A percentile compares a stretch with the other conserved stretches of the same genome.
These are phyloP conservation scores for Drosophila sordidapex DNA, from an alignment of 2,888 invertebrate species.

Conservation along the genomic window DNA sequence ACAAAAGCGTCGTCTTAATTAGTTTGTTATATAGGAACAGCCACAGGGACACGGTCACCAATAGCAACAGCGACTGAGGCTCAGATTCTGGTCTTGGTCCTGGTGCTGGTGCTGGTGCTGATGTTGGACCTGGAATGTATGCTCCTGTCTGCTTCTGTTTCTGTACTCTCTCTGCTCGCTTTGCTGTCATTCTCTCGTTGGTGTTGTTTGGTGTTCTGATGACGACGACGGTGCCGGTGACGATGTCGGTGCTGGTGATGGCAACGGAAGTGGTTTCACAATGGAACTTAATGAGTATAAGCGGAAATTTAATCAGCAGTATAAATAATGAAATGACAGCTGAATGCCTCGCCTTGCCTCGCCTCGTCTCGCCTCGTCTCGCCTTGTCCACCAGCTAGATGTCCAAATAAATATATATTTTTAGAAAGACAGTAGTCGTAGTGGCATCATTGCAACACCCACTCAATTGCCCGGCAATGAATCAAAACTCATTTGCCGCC, in stretches of 20 bases:
- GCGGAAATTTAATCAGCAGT: constrained; percentile 80
- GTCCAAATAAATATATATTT: constrained; percentile 18
- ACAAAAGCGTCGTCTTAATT: constrained; percentile 67
- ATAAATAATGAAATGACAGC: constrained; percentile 80
- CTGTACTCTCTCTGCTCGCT: not conserved
- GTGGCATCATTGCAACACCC: constrained; percentile 8
- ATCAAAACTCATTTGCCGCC: constrained; percentile 71
- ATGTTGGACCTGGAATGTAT: not conserved
- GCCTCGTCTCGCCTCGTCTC: constrained; percentile 4
- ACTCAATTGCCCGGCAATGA: constrained; percentile 33
- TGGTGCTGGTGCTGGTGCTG: not conserved
- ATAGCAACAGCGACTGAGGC: constrained; percentile 24
- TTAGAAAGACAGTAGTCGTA: constrained; percentile 14
- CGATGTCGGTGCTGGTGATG: constrained; percentile 2
- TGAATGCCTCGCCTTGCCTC: constrained; percentile 34
- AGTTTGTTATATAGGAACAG: constrained; percentile 67
- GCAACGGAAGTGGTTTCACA: constrained; percentile 77
- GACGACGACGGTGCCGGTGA: constrained; percentile 8
- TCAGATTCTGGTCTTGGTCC: constrained; percentile 1
- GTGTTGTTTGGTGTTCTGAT: not conserved
- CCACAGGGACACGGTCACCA: constrained; percentile 14
- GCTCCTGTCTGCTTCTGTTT: not conserved
- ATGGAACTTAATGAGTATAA: constrained; percentile 80
- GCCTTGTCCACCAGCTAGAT: constrained; percentile 19
- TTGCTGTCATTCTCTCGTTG: not conserved